These are phyloP conservation scores for Phalloptychus januarius DNA, from an alignment of 2,797 vertebrate species.

Conservation along the genomic window DNA sequence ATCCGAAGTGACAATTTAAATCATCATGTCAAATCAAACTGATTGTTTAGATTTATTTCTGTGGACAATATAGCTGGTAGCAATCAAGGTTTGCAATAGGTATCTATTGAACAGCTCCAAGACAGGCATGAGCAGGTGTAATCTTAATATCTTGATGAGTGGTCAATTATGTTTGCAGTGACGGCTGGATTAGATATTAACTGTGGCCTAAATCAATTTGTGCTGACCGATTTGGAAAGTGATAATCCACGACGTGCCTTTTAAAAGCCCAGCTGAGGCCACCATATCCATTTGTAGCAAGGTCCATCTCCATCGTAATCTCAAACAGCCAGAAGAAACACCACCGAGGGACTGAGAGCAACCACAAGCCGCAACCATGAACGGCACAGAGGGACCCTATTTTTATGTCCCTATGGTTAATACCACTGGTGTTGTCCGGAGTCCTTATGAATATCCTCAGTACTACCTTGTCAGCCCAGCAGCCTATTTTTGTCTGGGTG, in stretches of 20 bases:
- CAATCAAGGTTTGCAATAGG: conserved; percentile 19
- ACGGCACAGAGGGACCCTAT: conserved; percentile 93
- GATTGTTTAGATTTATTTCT: not conserved
- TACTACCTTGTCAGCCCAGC: conserved; percentile 94
- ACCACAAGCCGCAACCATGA: conserved; percentile 88
- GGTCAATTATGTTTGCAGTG: conserved; percentile 85
- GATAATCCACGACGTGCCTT: conserved; percentile 80
- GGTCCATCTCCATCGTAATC: conserved; percentile 66
- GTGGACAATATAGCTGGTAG: not conserved
- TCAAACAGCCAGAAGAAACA: conserved; percentile 69
- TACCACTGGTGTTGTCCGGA: conserved; percentile 89
- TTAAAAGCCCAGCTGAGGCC: conserved; percentile 73
- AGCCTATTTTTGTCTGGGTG: conserved; percentile 86
- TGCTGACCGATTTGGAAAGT: conserved; percentile 84
- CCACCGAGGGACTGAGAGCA: conserved; percentile 85
- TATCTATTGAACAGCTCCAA: conserved; percentile 6
- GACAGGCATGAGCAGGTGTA: conserved; percentile 77
- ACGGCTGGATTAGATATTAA: conserved; percentile 84
- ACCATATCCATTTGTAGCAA: conserved; percentile 72
- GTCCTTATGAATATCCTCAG: conserved; percentile 93
- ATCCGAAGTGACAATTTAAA: not conserved
- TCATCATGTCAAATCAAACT: not conserved
- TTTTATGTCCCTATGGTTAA: conserved; percentile 96
- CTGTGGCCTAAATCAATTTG: conserved; percentile 83
- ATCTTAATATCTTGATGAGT: conserved; percentile 88